Evolutionary conservation across 2,797 vertebrate genomes (phyloP).

Genomic region (Coregonus sp.): DNA sequence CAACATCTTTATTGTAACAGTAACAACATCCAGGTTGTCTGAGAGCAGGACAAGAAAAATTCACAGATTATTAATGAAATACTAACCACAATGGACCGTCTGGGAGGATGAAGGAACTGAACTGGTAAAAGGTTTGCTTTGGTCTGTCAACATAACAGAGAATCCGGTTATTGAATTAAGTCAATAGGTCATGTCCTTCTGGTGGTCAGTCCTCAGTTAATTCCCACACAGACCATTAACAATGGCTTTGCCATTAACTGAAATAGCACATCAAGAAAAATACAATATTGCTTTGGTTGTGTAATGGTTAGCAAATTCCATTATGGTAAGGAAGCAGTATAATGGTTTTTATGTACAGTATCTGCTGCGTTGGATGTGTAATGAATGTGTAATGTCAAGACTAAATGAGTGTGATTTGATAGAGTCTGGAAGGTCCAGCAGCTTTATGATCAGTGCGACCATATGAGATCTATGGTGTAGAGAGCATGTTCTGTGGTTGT

Average conservation of each 20-base stretch:
- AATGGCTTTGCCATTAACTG: too few relatives aligned
- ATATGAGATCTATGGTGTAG: conserved; percentile 56
- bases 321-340: not conserved
- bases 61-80: too few relatives aligned
- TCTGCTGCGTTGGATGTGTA: not conserved
- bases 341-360: not conserved
- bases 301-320: not conserved
- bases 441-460: conserved; percentile 56
- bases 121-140: too few relatives aligned
- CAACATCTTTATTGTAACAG: too few relatives aligned
- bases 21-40: too few relatives aligned
- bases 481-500: conserved; percentile 49
- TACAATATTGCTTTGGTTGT: not conserved
- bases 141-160: too few relatives aligned
- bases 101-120: too few relatives aligned
- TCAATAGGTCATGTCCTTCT: too few relatives aligned
- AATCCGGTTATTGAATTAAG: too few relatives aligned
- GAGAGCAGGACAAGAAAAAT: too few relatives aligned
- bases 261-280: conserved; percentile 2
- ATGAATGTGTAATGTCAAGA: conserved; percentile 42
- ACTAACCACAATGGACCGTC: too few relatives aligned
- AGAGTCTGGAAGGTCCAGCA: conserved; percentile 40
- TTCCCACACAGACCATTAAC: not conserved
- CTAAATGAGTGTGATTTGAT: conserved; percentile 47
- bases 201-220: not conserved